Base-by-base conservation (phyloP, 2,888 invertebrate genomes). In the Metalampra italica region DNA sequence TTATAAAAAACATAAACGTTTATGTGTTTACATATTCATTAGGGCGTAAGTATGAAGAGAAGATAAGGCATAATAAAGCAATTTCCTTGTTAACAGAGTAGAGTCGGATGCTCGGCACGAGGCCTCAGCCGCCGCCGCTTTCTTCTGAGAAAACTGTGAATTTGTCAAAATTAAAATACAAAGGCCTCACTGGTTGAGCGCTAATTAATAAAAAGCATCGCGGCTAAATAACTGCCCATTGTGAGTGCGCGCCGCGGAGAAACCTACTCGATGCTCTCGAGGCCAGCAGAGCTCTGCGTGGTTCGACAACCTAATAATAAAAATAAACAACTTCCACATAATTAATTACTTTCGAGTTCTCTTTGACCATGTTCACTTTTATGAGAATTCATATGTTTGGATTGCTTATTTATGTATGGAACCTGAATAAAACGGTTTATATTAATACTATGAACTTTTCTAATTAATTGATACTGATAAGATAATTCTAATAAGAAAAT, bases 151-250 rank as follows among this genome's bases (percentile, higher is more conserved):
- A 80, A 78, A 65, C 60, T 75, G 73, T 62, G 78, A 79, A 79
- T 81, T 82, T 77, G 76, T 81, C 70, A 77, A 82, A 78, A 83
- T 84, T 82, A 82, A 78, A 84, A 85, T 82, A 84, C 82, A 84
- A 84, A 83, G 78, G 67, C 75, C 68, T 64, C 64, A 71, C 63
- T 64, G 59, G 64, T 63, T 63, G 68, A 66, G 63, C 62, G 64
- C 72, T 77, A 81, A 83, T 81, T 82, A 82, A 81, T 82, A 82
- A 81, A 81, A 79, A 80, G 71, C 71, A 73, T 77, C 71, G 68
- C 67, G 66, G 66, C 62, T 68, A 74, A 78, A 79, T 84, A 84
- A 83, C 80, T 80, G 78, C 68, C 80, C 69, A 82, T 85, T 84
- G 84, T 85, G 75, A 60, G 53, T 56, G 53, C 52, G 49, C 51